Base-by-base conservation (phyloP, 2,797 vertebrate genomes). In the Tolypeutes matacus region DNA sequence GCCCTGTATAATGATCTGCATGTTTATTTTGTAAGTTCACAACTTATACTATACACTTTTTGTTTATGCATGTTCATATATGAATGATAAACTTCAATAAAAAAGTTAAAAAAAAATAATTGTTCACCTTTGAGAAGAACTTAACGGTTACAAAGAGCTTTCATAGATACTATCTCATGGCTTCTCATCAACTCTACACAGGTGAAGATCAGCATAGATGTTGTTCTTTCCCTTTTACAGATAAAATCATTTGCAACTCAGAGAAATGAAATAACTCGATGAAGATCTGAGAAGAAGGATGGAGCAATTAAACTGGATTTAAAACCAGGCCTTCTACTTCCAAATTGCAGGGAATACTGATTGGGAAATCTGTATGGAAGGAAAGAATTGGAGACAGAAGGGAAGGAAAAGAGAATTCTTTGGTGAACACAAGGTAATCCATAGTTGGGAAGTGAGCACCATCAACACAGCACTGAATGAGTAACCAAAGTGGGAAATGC, bases 201-300 rank as follows among this genome's bases (percentile, higher is more conserved):
- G 3, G 12, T 0, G 1, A n/a, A 53, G 51, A 73, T 34, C 17
- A 17, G 39, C 51, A 36, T 11, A 53, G 73, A 75, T 3, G 9
- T 8, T n/a, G 3, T 27, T 46, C 18, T 76, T 89, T 65, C 65
- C 23, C 10, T 39, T 85, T 75, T 62, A 56, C 29, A 27, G 62
- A 56, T 62, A 39, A 73, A 91, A 77, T 34, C 2, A 9, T 60
- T 29, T 0, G 18, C 73, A 39, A 4, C 56, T 87, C n/a, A 53
- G 27, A 11, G 23, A 95, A 95, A 14, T 11, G 27, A 80, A 76
- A 69, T n/a, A 77, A 53, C 23, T 42, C 42, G 39, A 65, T 7
- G 9, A 92, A 53, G 34, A 56, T 62, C 13, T 78, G 31, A 86
- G 34, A 83, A 89, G 65, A 80, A 64, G 53, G 56, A 86, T 85